Conservation (phyloP, 2,888 invertebrate species). For the Sylvicola cinctus region DNA sequence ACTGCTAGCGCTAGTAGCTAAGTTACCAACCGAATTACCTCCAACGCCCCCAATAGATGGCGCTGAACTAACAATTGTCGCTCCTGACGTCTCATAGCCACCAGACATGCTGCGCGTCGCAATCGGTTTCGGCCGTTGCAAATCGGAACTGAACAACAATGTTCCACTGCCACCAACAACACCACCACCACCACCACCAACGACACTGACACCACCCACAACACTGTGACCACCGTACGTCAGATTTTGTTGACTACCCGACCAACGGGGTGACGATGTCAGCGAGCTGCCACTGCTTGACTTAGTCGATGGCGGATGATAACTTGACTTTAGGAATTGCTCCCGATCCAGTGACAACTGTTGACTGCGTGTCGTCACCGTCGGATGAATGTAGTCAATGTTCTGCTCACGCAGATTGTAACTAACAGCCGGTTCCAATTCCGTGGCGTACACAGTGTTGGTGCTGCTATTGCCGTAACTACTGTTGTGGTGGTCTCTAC, state of each 20-base stretch:
- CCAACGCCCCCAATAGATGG: not conserved
- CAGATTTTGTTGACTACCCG: conserved; percentile 12
- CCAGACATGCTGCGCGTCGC: conserved; percentile 14
- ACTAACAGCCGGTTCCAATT: conserved; percentile 11
- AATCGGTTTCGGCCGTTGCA: conserved; percentile 10
- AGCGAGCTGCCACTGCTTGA: not conserved
- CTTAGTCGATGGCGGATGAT: conserved; percentile 7
- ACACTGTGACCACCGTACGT: conserved; percentile 5
- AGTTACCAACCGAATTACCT: not conserved
- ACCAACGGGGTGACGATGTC: conserved; percentile 6
- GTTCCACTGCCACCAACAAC: conserved; percentile 1
- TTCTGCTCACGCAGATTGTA: conserved; percentile 14
- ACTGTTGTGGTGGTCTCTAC: conserved; percentile 3
- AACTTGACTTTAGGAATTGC: conserved; percentile 3
- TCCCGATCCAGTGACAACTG: conserved; percentile 9
- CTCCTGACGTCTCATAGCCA: conserved; percentile 9
- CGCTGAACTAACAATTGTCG: not conserved
- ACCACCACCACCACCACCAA: not conserved
- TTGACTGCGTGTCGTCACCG: conserved; percentile 8
- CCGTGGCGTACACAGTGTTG: conserved; percentile 7
- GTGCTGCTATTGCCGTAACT: conserved; percentile 6
- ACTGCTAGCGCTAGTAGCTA: conserved; percentile 1
- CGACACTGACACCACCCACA: not conserved
- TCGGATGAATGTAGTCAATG: conserved; percentile 12
- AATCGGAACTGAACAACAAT: conserved; percentile 1